phyloP scores from a whole-genome alignment of 2,113 vertebrate species.

The Hiodon alosoides region DNA sequence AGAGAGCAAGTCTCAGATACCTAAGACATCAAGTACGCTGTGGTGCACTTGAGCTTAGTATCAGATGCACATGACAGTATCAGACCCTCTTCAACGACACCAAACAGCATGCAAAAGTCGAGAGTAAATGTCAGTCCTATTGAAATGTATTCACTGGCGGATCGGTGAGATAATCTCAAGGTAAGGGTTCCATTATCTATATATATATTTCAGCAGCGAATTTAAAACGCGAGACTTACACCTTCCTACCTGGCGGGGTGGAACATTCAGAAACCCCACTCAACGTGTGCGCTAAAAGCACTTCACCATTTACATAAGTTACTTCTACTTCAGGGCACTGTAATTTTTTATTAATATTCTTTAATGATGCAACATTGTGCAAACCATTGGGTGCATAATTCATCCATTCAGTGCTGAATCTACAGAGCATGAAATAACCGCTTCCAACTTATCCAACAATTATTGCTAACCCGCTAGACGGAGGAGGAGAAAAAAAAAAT shows the following conservation, averaged over 20 bases:
- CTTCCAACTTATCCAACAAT: slow-evolving; percentile 33
- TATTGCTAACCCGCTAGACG: slow-evolving; percentile 29
- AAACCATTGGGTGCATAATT: slow-evolving; percentile 59
- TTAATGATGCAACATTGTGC: slow-evolving; percentile 60
- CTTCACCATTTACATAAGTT: slow-evolving; percentile 61
- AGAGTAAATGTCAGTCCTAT: slow-evolving; percentile 69
- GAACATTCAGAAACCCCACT: slow-evolving; percentile 30
- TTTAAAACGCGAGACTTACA: slow-evolving; percentile 49
- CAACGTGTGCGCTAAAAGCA: slow-evolving; percentile 40
- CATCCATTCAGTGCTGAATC: slow-evolving; percentile 53
- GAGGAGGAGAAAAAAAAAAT: slow-evolving; percentile 17
- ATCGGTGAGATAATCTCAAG: slow-evolving; percentile 62
- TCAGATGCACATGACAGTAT: slow-evolving; percentile 44
- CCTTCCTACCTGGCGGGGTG: slow-evolving; percentile 35
- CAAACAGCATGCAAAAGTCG: slow-evolving; percentile 67
- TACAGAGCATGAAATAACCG: slow-evolving; percentile 35
- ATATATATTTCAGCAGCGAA: slow-evolving; percentile 60
- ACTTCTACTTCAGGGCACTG: slow-evolving; percentile 59
- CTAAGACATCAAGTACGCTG: no score
- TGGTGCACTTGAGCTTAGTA: slow-evolving; percentile 27
- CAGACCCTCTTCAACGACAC: slow-evolving; percentile 50
- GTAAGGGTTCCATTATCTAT: slow-evolving; percentile 62
- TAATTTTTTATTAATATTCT: slow-evolving; percentile 53
- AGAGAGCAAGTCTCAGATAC: no score
- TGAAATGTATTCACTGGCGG: slow-evolving; percentile 54